Conservation (phyloP, 2,888 invertebrate species). For the Enoplolaimus lenunculus region DNA sequence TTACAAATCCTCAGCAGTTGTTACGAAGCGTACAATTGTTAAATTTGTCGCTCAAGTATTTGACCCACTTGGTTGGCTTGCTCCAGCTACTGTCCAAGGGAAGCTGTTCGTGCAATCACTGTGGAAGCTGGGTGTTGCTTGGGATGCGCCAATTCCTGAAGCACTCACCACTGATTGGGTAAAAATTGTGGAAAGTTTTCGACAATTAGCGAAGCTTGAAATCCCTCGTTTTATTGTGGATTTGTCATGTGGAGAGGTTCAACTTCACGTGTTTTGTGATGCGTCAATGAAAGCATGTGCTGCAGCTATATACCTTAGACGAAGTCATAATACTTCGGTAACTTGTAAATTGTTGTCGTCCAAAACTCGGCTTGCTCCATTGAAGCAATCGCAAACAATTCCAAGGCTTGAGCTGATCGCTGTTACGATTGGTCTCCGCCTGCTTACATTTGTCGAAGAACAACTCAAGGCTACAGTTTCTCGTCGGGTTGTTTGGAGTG, state of each 20-base stretch:
- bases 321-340: background rate
- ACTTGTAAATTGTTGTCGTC: background rate
- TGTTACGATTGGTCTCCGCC: background rate
- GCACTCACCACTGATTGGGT: background rate
- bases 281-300: constrained; percentile 9
- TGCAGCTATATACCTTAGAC: constrained; percentile 4
- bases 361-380: background rate
- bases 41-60: constrained; percentile 1
- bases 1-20: background rate
- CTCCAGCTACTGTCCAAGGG: background rate
- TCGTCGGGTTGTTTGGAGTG: background rate
- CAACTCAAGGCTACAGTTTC: background rate
- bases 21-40: background rate
- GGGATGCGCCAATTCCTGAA: background rate
- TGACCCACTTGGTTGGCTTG: constrained; percentile 3
- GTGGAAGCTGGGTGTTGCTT: constrained; percentile 9
- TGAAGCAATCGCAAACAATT: background rate
- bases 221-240: background rate
- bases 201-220: background rate
- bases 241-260: background rate
- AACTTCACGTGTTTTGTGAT: constrained; percentile 10
- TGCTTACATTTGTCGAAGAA: constrained; percentile 1
- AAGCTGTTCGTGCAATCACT: constrained; percentile 6
- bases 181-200: too few species aligned
- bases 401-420: constrained; percentile 9